phyloP scores from a whole-genome alignment of 2,113 vertebrate genomes.

The Spermophilus dauricus region DNA sequence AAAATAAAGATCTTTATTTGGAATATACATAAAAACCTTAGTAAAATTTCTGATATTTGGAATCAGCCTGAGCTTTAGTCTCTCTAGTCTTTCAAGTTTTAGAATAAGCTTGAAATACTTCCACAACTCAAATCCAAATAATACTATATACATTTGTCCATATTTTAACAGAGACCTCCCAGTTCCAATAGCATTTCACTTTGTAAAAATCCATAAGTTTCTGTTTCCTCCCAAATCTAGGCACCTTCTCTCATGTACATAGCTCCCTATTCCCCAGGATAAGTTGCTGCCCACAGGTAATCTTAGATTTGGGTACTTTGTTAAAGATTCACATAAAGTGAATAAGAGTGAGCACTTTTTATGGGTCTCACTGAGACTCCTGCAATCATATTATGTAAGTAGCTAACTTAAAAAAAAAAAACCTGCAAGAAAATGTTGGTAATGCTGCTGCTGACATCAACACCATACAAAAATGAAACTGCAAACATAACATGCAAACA shows the following conservation, averaged over 20 bases:
- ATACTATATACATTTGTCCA: neutral
- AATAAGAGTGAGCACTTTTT: neutral
- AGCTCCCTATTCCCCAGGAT: neutral
- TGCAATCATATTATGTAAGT: neutral
- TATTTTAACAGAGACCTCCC: neutral
- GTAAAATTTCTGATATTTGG: neutral
- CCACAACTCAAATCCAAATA: neutral
- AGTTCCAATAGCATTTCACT: neutral
- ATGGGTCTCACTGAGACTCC: neutral
- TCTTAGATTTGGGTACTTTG: neutral
- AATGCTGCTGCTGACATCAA: neutral
- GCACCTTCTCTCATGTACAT: neutral
- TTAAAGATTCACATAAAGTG: neutral
- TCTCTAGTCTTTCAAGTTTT: neutral
- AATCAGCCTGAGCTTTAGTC: neutral
- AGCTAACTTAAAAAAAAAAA: neutral
- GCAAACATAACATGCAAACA: neutral
- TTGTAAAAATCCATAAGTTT: neutral
- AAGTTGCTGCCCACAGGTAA: neutral
- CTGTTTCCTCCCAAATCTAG: neutral
- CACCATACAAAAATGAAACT: neutral
- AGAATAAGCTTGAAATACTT: conserved; percentile 15
- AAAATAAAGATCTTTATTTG: neutral
- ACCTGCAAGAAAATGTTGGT: neutral
- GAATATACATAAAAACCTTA: neutral